These are phyloP conservation scores for Uromys caudimaculatus DNA, from an alignment of 2,797 vertebrate species.

Conservation along the genomic window DNA sequence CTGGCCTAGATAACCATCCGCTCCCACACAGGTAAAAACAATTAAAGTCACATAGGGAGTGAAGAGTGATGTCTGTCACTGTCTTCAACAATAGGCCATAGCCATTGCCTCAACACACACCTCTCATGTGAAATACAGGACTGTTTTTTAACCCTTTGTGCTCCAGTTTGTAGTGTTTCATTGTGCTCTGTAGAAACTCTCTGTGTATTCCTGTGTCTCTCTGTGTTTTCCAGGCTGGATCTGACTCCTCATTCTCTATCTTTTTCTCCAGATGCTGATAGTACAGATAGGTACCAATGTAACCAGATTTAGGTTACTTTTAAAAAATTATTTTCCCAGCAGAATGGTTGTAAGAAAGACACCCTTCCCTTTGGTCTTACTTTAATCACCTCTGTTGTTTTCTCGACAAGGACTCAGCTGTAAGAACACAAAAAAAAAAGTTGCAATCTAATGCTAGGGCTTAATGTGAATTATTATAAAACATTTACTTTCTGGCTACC, in stretches of 20 bases:
- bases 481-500: not conserved
- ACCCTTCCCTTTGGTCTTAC: not conserved
- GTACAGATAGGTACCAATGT: not conserved
- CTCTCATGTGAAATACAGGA: not conserved
- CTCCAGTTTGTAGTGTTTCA: not conserved
- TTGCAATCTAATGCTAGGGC: not conserved
- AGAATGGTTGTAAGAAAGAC: not conserved
- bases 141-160: not conserved
- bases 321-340: not conserved
- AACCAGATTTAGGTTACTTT: not conserved
- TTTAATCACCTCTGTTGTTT: not conserved
- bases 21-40: not conserved
- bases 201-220: not conserved
- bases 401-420: not conserved
- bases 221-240: no score
- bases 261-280: not conserved
- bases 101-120: not conserved
- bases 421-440: not conserved
- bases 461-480: conserved; percentile 18
- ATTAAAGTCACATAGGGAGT: no score
- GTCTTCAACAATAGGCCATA: not conserved
- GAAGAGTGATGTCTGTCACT: not conserved
- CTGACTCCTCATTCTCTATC: not conserved
- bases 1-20: not conserved
- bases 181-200: not conserved